Conservation (phyloP, 1,140 invertebrate genomes). For the Pseudomyrmex sp. region DNA sequence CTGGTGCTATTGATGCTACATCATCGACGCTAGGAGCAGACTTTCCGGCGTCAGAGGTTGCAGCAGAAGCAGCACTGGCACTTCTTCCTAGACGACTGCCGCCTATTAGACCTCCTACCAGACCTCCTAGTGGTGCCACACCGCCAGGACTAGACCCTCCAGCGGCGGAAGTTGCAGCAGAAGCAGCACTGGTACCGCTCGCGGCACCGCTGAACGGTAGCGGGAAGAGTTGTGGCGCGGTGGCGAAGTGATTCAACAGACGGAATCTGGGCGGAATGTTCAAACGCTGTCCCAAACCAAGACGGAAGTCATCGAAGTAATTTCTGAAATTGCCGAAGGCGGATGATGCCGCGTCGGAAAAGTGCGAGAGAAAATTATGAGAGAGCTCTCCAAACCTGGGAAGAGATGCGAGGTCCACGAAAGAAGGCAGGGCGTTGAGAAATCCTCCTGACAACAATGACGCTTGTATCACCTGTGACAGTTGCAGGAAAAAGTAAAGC, state of each 20-base stretch:
- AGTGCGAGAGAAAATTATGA: not conserved
- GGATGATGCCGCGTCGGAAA: not conserved
- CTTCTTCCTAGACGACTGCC: too few relatives aligned
- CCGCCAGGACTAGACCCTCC: too few relatives aligned
- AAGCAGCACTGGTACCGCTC: too few relatives aligned
- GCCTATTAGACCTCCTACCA: too few relatives aligned
- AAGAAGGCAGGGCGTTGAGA: not conserved
- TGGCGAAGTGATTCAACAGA: not conserved
- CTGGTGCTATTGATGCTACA: too few relatives aligned
- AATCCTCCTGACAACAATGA: not conserved
- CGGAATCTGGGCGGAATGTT: not conserved
- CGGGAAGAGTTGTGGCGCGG: not conserved
- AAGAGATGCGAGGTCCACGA: not conserved
- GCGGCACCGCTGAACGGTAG: too few relatives aligned
- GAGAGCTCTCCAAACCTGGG: not conserved
- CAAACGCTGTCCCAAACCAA: not conserved
- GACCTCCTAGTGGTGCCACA: too few relatives aligned
- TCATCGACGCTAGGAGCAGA: too few relatives aligned
- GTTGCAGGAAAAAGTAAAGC: not conserved
- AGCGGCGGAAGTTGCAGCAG: too few relatives aligned
- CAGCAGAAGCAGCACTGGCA: too few relatives aligned
- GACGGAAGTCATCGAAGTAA: not conserved
- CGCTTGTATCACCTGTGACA: slow-evolving; percentile 34
- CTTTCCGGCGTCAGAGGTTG: too few relatives aligned
- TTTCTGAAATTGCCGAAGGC: not conserved